Percentiles rank a stretch among this genome's conserved stretches.
These are phyloP conservation scores for Hippocampus abdominalis DNA, from an alignment of 2,113 vertebrate genomes.

Conservation along the genomic window DNA sequence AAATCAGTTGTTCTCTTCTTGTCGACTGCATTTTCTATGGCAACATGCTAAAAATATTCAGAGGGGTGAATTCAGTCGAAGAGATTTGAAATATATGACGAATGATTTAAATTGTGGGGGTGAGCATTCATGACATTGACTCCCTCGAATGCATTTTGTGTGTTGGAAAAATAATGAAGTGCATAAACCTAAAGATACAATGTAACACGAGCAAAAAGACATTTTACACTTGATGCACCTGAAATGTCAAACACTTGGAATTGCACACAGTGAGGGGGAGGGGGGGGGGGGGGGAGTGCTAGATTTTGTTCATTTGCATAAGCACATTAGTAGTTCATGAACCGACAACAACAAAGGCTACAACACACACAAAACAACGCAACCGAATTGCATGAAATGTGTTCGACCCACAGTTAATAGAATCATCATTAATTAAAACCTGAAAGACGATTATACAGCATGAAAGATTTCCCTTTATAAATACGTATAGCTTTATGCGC, in stretches of 20 bases:
- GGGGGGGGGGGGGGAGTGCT: neutral
- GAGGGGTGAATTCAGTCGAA: neutral
- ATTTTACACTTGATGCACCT: neutral
- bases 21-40: neutral
- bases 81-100: neutral
- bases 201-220: neutral
- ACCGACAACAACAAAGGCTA: neutral
- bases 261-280: neutral
- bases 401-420: neutral
- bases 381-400: neutral
- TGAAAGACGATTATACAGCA: neutral
- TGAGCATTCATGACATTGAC: neutral
- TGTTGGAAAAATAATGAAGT: neutral
- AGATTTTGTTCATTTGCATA: neutral
- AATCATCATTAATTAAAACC: neutral
- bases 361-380: neutral
- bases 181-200: neutral
- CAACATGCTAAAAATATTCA: neutral
- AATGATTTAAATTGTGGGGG: neutral
- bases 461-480: neutral
- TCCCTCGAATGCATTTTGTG: neutral
- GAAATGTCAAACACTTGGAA: neutral
- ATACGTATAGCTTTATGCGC: neutral
- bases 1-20: neutral
- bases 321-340: constrained; percentile 20